Base-by-base conservation (phyloP, 2,797 vertebrate species). In the Petrocephalus schoutedeni region DNA sequence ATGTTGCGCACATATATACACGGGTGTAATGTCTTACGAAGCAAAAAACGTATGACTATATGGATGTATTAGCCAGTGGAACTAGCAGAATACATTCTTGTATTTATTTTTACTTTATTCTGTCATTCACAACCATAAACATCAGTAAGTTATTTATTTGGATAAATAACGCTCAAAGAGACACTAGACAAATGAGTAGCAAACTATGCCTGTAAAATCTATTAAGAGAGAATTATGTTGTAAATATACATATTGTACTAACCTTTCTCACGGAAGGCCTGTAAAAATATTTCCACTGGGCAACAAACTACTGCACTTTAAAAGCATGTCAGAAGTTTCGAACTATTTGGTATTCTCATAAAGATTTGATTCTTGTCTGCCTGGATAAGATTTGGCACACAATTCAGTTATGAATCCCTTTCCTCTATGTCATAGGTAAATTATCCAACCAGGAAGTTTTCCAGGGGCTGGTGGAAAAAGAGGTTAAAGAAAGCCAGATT, bases 401-500 rank as follows among this genome's bases (percentile, higher is more conserved):
- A 32, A 51, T 49, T 64, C 85, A 56, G 59, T 9, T 10, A 21
- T 45, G 45, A 83, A 67, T 53, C 16, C 87, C 64, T 59, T 84
- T 88, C 58, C 77, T 87, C 49, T 87, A 54, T 83, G 77, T 85
- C 88, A 85, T 21, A 57, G 86, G 57, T 45, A 80, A 87, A 53
- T 6, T 28, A 45, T 87, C 45, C 41, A 85, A 56, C n/a, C 9
- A 49, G 51, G 82, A n/a, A 0, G 88, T 41, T 71, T 57, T 87
- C 61, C 71, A 45, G 57, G 10, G 10, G 67, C 87, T 88, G 88
- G 83, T 41, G 32, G 86, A 88, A 88, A 71, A 88, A 77, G 49
- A 58, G 10, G 74, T n/a, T 86, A 56, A 90, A 86, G 56, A 23
- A 77, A 89, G 82, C 90, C 91, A 91, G 88, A 87, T 90, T 91